Percentiles rank a stretch among this genome's conserved stretches.
Evolutionary conservation across 37 sponge, comb jelly and placozoan species (phyloP).

Genomic region (Cliona cf. orientalis): DNA sequence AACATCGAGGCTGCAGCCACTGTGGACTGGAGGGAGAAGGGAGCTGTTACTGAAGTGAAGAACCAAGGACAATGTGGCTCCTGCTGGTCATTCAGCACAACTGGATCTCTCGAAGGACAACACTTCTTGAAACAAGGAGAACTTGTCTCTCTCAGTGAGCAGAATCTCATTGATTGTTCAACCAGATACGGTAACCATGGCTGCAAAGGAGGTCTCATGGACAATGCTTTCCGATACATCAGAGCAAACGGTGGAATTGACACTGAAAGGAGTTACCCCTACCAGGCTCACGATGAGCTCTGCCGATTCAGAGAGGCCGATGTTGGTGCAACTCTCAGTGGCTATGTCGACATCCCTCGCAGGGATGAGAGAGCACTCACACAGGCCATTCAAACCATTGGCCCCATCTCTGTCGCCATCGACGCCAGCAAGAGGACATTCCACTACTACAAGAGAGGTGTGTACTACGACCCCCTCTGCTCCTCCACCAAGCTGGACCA

Average conservation of each 20-base stretch:
- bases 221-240: conserved; percentile 89
- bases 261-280: conserved; percentile 93
- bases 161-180: conserved; percentile 96
- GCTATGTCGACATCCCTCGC: conserved; percentile 62
- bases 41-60: conserved; percentile 74
- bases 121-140: conserved; percentile 20
- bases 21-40: conserved; percentile 84
- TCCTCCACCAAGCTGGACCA: conserved; percentile 88
- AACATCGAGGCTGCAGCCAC: conserved; percentile 18
- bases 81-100: conserved; percentile 96
- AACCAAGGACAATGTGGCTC: conserved; percentile 93
- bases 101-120: conserved; percentile 90
- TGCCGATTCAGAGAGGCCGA: conserved; percentile 63
- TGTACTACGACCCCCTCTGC: conserved; percentile 86
- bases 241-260: conserved; percentile 79
- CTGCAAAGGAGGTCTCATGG: conserved; percentile 97
- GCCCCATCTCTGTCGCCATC: conserved; percentile 94
- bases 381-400: conserved; percentile 72
- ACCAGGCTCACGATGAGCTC: conserved; percentile 82
- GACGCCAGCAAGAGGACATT: conserved; percentile 84
- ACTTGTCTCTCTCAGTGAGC: conserved; percentile 88
- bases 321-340: conserved; percentile 75
- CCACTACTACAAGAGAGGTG: conserved; percentile 81
- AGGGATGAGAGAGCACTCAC: conserved; percentile 71
- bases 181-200: conserved; percentile 88